Evolutionary conservation across 1,140 invertebrate species (phyloP), one percentile per base, ranked within the genome.

Genomic region (Globodera rostochiensis): DNA sequence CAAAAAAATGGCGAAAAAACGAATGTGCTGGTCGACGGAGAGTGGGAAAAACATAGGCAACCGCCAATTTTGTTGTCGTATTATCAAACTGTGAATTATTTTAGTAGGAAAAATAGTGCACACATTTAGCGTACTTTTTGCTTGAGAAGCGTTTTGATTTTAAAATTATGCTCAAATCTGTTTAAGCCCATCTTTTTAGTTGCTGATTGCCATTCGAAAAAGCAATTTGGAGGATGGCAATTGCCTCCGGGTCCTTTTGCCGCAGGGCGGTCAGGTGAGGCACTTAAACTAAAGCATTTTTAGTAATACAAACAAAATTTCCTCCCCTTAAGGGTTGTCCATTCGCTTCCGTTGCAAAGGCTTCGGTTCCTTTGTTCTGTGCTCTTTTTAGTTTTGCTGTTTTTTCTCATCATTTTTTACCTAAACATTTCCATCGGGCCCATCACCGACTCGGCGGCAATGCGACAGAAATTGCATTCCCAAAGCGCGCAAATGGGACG

Each of bases 171-270:
- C 50, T 11, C 5, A 53, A 36, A 11, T 53, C 6, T 15, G 53
- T 53, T 15, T 9, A 53, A 53, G 8, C 15, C 15, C 53, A 6
- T 53, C 53, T 9, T 53, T 53, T 9, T 19, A 19, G 11, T 60
- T 64, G 57, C 11, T 13, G 13, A 15, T 13, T 64, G 15, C 3
- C 15, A 64, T 19, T 64, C 57, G 5, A 64, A 64, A 64, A 71
- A 47, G 69, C 36, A 45, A 36, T 71, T 71, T 21, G 67, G 67
- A n/a, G n/a, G n/a, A 70, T 70, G 67, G 67, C 36, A 21, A 70
- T 70, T 45, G 67, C 67, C 19, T 70, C 67, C 3, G 67, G 67
- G 15, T 71, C 69, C 4, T 45, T 71, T 11, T 71, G 69, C 46
- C 69, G 69, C 36, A 36, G 25, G 69, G 36, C 36, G 11, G n/a